phyloP scores from a whole-genome alignment of 35 echinoderm and acorn worm genomes.

The Heliocidaris erythrogramma region DNA sequence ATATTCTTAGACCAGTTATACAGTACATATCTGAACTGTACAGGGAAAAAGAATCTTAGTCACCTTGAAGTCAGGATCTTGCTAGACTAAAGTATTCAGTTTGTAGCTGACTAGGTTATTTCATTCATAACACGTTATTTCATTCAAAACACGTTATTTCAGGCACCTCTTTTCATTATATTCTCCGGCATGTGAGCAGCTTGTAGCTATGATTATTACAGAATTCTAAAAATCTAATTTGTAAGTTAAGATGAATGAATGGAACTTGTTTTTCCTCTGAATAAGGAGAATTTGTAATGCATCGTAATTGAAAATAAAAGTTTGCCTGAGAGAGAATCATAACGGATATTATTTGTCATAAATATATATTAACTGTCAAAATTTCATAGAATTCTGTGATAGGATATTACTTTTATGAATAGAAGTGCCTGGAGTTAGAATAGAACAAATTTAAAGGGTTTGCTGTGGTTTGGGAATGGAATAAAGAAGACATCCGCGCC shows the following conservation, averaged over 20 bases:
- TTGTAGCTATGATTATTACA: not conserved
- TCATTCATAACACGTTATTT: too few species aligned
- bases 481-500: too few species aligned
- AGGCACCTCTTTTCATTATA: too few species aligned
- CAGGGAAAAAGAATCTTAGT: too few species aligned
- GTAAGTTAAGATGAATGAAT: not conserved
- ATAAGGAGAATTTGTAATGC: not conserved
- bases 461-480: too few species aligned
- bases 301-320: not conserved
- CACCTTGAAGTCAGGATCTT: too few species aligned
- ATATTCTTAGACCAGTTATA: too few species aligned
- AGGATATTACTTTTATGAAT: not conserved
- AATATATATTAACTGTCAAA: slow-evolving; percentile 11
- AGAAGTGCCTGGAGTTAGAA: not conserved
- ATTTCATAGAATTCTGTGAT: not conserved
- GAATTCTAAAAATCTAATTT: not conserved
- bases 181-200: too few species aligned
- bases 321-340: not conserved
- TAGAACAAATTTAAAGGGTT: not conserved
- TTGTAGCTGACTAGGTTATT: too few species aligned
- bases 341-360: not conserved
- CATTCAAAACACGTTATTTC: too few species aligned
- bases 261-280: not conserved
- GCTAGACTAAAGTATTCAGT: too few species aligned
- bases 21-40: too few species aligned